These are phyloP conservation scores for Solenopsis invicta DNA, from an alignment of 1,140 invertebrate species.

Conservation along the genomic window DNA sequence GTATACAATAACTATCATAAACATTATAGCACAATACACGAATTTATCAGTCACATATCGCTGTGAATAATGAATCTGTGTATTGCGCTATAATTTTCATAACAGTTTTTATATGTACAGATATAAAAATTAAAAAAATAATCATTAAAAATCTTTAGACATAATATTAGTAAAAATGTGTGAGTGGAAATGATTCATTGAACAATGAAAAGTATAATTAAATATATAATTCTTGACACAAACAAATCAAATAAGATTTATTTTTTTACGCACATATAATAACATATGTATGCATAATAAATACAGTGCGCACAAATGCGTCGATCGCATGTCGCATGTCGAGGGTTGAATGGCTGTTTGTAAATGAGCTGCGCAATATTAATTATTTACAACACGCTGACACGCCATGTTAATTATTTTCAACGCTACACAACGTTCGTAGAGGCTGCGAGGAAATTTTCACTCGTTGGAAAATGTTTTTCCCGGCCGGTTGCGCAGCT, in stretches of 20 bases:
- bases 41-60: too few relatives aligned
- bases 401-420: conserved; percentile 70
- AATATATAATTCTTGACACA: not conserved
- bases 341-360: conserved; percentile 29
- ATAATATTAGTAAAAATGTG: not conserved
- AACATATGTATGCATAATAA: not conserved
- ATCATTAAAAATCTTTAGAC: not conserved
- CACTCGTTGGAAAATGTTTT: conserved; percentile 63
- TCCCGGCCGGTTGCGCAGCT: conserved; percentile 24
- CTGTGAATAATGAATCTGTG: not conserved
- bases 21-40: too few relatives aligned
- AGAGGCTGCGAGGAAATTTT: conserved; percentile 57
- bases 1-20: not conserved
- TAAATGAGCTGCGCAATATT: conserved; percentile 31
- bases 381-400: conserved; percentile 53
- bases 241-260: conserved; percentile 11
- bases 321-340: conserved; percentile 37
- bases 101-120: not conserved
- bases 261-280: conserved; percentile 16
- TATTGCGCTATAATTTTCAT: not conserved
- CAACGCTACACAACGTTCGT: conserved; percentile 42
- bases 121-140: not conserved
- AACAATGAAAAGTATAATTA: not conserved
- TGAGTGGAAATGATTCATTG: not conserved
- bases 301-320: not conserved